These are phyloP conservation scores for Drosophila anomelani DNA, from an alignment of 2,888 invertebrate genomes.

Conservation along the genomic window DNA sequence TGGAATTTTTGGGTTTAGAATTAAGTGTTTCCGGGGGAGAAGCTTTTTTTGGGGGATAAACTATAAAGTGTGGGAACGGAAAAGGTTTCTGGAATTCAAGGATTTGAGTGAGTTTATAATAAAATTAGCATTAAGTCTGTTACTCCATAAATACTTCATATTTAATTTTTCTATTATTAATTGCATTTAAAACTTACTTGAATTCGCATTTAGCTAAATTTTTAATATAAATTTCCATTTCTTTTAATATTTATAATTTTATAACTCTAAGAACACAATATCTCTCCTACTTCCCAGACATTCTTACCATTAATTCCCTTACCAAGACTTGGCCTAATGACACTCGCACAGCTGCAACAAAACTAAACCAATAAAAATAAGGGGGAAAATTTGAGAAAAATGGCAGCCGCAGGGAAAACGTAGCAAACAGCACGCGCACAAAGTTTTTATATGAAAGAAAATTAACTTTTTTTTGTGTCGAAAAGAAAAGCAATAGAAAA, in stretches of 20 bases:
- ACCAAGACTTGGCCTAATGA: slow-evolving; percentile 24
- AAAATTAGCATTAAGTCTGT: no score
- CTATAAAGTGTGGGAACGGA: slow-evolving; percentile 22
- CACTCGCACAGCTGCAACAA: slow-evolving; percentile 34
- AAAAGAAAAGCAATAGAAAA: slow-evolving; percentile 43
- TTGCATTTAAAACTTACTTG: background rate
- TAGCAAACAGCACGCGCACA: slow-evolving; percentile 73
- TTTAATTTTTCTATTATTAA: background rate
- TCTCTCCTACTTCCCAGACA: no score
- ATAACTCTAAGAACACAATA: background rate
- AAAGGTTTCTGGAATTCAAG: background rate
- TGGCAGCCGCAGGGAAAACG: slow-evolving; percentile 39
- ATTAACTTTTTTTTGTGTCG: slow-evolving; percentile 63
- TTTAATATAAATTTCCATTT: background rate
- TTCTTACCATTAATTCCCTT: background rate
- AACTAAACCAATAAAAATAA: slow-evolving; percentile 46
- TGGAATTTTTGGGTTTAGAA: slow-evolving; percentile 8
- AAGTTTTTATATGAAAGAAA: slow-evolving; percentile 71
- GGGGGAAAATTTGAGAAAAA: slow-evolving; percentile 30
- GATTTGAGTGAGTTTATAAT: background rate
- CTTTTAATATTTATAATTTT: background rate
- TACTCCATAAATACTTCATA: no score
- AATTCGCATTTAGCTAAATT: no score
- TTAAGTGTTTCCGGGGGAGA: slow-evolving; percentile 19
- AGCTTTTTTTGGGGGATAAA: background rate